Evolutionary conservation across 2,888 invertebrate species (phyloP).

Genomic region (Dicycla oo): DNA sequence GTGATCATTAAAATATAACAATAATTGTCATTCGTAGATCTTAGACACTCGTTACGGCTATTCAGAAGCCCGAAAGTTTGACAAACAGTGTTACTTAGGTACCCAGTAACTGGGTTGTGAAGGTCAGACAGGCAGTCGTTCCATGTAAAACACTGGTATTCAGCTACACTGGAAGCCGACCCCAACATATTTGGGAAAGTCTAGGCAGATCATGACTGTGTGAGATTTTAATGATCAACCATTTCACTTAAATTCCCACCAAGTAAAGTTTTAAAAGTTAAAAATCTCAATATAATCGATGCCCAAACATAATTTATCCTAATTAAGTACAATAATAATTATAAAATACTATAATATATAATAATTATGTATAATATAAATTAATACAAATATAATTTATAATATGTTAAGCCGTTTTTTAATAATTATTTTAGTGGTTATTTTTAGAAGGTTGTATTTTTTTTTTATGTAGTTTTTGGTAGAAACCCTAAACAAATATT

Average conservation of each 20-base stretch:
- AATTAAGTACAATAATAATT: conserved; percentile 74
- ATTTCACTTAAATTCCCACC: background rate
- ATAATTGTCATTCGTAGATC: background rate
- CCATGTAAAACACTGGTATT: background rate
- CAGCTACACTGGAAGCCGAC: background rate
- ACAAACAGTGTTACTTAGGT: background rate
- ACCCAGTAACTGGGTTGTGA: background rate
- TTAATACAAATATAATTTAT: conserved; percentile 65
- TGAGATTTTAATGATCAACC: conserved; percentile 21
- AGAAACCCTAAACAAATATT: too few species aligned
- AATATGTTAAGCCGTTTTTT: conserved; percentile 62
- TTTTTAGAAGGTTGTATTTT: conserved; percentile 31
- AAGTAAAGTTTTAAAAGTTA: conserved; percentile 36
- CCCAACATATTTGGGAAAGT: background rate
- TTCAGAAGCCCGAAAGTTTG: background rate
- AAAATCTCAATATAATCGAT: conserved; percentile 64
- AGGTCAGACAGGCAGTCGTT: background rate
- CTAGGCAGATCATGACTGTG: background rate
- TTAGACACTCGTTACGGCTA: background rate
- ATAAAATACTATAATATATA: conserved; percentile 63
- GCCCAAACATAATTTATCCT: conserved; percentile 60
- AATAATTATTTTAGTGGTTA: conserved; percentile 48
- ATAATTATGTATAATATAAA: conserved; percentile 63
- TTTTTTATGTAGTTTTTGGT: background rate
- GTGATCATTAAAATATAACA: conserved; percentile 13